These are phyloP conservation scores for Desmodus rotundus DNA, from an alignment of 2,113 vertebrate species.

Conservation along the genomic window DNA sequence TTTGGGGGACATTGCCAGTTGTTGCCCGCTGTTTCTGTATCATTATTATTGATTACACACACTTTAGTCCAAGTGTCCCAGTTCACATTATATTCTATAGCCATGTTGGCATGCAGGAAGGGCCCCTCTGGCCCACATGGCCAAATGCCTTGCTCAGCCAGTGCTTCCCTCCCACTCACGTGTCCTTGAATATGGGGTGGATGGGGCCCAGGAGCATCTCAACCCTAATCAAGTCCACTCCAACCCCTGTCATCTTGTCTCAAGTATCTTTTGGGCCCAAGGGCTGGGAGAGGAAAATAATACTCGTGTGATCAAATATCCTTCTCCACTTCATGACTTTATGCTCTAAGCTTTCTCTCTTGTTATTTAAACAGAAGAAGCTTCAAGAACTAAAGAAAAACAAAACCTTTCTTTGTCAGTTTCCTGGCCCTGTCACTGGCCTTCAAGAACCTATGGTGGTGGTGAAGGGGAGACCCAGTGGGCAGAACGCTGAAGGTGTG, in stretches of 20 bases:
- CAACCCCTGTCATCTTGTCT: neutral
- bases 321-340: neutral
- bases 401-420: neutral
- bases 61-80: neutral
- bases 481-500: neutral
- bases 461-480: neutral
- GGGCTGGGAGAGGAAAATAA: neutral
- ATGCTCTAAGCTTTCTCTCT: neutral
- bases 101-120: neutral
- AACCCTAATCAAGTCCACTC: neutral
- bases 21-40: neutral
- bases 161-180: neutral
- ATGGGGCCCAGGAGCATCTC: neutral
- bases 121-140: no score
- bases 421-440: neutral
- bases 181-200: neutral
- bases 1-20: neutral
- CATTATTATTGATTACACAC: neutral
- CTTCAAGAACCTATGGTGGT: neutral
- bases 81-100: neutral
- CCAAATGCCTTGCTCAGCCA: neutral
- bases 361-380: neutral
- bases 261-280: neutral
- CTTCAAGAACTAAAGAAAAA: slow-evolving; percentile 8
- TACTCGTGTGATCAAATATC: neutral